Percentiles rank a stretch among this genome's conserved stretches.
Evolutionary conservation across 2,113 vertebrate genomes (phyloP).

Genomic region (Peucedramus taeniatus): DNA sequence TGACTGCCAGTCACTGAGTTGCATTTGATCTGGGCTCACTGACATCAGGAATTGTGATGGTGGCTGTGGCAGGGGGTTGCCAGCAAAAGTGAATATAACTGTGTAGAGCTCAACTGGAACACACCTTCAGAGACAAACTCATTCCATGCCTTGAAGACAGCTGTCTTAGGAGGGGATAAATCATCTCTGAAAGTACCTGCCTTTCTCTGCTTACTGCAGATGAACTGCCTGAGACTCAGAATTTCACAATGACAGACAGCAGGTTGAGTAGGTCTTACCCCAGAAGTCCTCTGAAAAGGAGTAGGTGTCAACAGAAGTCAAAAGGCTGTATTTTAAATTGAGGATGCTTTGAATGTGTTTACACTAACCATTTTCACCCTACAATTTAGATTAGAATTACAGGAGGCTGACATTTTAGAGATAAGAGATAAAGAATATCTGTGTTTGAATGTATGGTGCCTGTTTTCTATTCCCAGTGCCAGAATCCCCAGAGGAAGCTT

Average conservation of each 20-base stretch:
- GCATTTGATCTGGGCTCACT: not conserved
- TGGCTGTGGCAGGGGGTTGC: not conserved
- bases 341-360: not conserved
- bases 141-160: not conserved
- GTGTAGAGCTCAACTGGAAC: not conserved
- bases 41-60: not conserved
- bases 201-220: not conserved
- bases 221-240: not conserved
- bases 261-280: not conserved
- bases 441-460: conserved; percentile 9
- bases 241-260: not conserved
- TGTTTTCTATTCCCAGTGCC: conserved; percentile 18
- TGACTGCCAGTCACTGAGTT: not conserved
- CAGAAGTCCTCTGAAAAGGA: not conserved
- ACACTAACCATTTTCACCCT: not conserved
- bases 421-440: not conserved
- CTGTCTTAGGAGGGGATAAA: not conserved
- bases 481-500: not conserved
- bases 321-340: not conserved
- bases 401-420: not conserved
- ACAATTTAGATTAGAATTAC: not conserved
- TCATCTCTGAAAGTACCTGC: not conserved
- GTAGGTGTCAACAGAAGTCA: not conserved
- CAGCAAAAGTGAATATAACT: not conserved
- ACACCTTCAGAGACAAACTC: not conserved